Percentiles rank a stretch among this genome's conserved stretches.
phyloP scores from a whole-genome alignment of 1,140 invertebrate genomes.

The Drosophila teissieri region DNA sequence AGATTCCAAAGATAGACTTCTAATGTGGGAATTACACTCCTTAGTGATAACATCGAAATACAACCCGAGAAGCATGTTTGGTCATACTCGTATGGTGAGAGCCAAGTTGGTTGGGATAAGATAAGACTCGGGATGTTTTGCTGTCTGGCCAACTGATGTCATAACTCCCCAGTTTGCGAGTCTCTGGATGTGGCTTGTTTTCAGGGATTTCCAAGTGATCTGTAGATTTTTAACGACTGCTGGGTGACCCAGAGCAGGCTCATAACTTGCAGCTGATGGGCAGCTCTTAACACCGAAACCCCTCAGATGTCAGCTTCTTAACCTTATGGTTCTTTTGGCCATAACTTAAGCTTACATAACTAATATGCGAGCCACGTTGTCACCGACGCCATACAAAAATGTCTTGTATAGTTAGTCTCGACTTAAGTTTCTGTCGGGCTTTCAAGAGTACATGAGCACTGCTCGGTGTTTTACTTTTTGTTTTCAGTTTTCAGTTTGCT shows the following conservation, averaged over 20 bases:
- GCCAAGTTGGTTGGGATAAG: constrained; percentile 18
- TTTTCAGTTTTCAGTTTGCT: constrained; percentile 26
- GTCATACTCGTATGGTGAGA: constrained; percentile 7
- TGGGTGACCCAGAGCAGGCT: constrained; percentile 9
- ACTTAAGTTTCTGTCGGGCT: constrained; percentile 9
- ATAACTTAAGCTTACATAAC: constrained; percentile 65
- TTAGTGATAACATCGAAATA: constrained; percentile 1
- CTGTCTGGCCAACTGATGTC: constrained; percentile 12
- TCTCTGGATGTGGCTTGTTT: not conserved
- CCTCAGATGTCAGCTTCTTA: constrained; percentile 68
- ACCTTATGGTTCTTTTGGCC: constrained; percentile 49
- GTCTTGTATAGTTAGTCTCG: constrained; percentile 29
- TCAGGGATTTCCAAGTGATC: not conserved
- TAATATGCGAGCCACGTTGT: constrained; percentile 55
- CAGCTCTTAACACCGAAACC: constrained; percentile 44
- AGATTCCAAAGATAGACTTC: constrained; percentile 22
- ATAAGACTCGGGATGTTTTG: constrained; percentile 22
- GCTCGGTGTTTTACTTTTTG: not conserved
- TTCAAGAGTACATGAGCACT: constrained; percentile 22
- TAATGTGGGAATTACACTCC: constrained; percentile 25
- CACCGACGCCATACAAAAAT: constrained; percentile 48
- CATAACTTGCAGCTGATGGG: constrained; percentile 36
- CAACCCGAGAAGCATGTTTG: constrained; percentile 17
- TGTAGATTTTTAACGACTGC: not conserved
- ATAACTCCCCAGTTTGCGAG: constrained; percentile 1